Evolutionary conservation across 2,797 vertebrate genomes (phyloP), one percentile per base, ranked within the genome.

Genomic region (Pangasius djambal): DNA sequence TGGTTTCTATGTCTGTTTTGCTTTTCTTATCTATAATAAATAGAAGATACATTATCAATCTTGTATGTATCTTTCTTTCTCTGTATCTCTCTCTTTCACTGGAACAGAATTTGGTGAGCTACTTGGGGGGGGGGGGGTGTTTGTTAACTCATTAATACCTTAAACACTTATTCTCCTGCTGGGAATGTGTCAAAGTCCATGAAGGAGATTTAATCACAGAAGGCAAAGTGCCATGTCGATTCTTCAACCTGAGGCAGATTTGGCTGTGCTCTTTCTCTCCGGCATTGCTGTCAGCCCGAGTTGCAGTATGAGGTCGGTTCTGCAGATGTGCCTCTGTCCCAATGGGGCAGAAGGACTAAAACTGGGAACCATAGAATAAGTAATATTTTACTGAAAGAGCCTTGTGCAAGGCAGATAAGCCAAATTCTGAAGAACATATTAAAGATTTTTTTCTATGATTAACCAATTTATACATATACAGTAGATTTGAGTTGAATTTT

Each of bases 141-240:
- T n/a, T n/a, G n/a, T 70, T 44, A 88, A 72, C 78, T 86, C 52
- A 48, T 89, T 90, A 82, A 88, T 85, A 89, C 83, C 79, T 79
- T 84, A 86, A 88, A 81, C 79, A 89, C 55, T 69, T 88, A 65
- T 78, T 89, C 48, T 88, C 37, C 79, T 83, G 89, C 74, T 86
- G 69, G 87, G 81, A 57, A 86, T 61, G 88, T 79, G 88, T 91
- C 87, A 86, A 75, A 92, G 83, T 89, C 79, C 72, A 90, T 25
- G 34, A 77, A 89, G 77, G 86, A 89, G 88, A 90, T 91, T 88
- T 91, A 91, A 92, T 92, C 83, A 83, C 63, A 88, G 77, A 91
- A 90, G 92, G 91, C 89, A 91, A 87, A 72, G 86, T 91, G 90
- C 87, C 90, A 89, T 70, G 78, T 90, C 40, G 57, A 91, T 92